phyloP scores from a whole-genome alignment of 2,113 vertebrate species.

The Corydoras maculifer region DNA sequence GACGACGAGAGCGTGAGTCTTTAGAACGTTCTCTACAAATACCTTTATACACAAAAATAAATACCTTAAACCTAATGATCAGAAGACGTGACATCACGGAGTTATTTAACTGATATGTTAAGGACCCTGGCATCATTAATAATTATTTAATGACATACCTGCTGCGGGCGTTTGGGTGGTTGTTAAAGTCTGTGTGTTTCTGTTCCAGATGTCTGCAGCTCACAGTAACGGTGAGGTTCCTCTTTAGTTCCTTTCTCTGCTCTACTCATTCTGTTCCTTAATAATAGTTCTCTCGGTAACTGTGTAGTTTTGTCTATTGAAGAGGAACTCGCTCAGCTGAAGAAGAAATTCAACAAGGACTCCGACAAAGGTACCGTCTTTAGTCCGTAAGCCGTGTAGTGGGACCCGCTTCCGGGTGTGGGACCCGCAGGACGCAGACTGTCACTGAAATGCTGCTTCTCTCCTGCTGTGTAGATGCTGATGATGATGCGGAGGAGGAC shows the following conservation, averaged over 20 bases:
- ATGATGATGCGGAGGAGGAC: not conserved
- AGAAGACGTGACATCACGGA: no score
- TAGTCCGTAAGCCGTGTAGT: no score
- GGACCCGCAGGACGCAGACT: not conserved
- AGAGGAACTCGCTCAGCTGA: slow-evolving; percentile 14
- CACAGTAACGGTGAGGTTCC: slow-evolving; percentile 43
- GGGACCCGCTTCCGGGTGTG: not conserved
- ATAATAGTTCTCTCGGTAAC: not conserved
- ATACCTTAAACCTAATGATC: no score
- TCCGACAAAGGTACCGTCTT: no score
- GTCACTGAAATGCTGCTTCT: not conserved
- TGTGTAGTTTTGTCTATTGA: not conserved
- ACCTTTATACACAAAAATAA: not conserved
- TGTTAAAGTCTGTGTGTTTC: not conserved
- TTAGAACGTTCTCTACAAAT: no score
- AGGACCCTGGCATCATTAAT: no score
- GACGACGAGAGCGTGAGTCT: no score
- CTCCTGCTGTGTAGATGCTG: not conserved
- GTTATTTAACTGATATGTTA: no score
- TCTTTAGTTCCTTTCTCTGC: not conserved
- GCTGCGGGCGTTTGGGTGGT: no score
- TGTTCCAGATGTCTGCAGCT: slow-evolving; percentile 40
- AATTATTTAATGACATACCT: no score
- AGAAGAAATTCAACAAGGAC: not conserved
- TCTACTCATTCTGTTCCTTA: not conserved